Evolutionary conservation across 2,113 vertebrate species (phyloP).

Genomic region (Hiodon alosoides): DNA sequence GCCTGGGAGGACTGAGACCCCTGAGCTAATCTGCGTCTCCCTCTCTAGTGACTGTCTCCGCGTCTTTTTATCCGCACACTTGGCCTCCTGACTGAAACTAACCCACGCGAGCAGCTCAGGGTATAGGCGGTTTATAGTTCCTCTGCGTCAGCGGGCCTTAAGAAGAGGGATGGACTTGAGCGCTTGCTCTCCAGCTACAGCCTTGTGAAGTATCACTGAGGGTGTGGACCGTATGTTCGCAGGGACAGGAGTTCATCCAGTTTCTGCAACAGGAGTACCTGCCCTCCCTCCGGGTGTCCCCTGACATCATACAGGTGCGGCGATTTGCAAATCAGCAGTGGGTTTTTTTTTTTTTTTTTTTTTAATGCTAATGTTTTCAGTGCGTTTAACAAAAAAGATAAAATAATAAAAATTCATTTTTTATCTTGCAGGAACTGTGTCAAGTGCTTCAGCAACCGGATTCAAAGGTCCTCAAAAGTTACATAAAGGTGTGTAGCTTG

Average conservation of each 20-base stretch:
- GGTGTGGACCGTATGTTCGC: conserved; percentile 27
- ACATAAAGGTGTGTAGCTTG: conserved; percentile 78
- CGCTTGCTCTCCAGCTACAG: too few relatives aligned
- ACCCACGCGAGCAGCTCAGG: too few relatives aligned
- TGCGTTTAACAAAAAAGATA: not conserved
- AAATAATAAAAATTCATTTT: not conserved
- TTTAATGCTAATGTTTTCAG: not conserved
- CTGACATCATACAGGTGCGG: conserved; percentile 89
- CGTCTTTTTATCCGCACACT: too few relatives aligned
- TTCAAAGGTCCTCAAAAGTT: conserved; percentile 93
- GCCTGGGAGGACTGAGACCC: too few relatives aligned
- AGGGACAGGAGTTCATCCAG: conserved; percentile 92
- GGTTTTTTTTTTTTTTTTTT: too few relatives aligned
- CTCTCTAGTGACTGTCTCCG: too few relatives aligned
- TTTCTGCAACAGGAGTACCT: conserved; percentile 94
- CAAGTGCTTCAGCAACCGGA: conserved; percentile 95
- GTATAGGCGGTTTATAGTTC: too few relatives aligned
- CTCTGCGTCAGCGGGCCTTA: too few relatives aligned
- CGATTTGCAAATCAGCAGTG: too few relatives aligned
- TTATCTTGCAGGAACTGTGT: conserved; percentile 77
- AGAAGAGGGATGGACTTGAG: not conserved
- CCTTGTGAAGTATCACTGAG: not conserved
- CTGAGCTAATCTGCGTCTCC: too few relatives aligned
- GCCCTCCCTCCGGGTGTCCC: conserved; percentile 86
- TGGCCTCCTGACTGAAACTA: too few relatives aligned